A percentile compares a stretch with the other conserved stretches of the same genome.
These are phyloP conservation scores for Lithophane socia DNA, from an alignment of 2,888 invertebrate species.

Conservation along the genomic window DNA sequence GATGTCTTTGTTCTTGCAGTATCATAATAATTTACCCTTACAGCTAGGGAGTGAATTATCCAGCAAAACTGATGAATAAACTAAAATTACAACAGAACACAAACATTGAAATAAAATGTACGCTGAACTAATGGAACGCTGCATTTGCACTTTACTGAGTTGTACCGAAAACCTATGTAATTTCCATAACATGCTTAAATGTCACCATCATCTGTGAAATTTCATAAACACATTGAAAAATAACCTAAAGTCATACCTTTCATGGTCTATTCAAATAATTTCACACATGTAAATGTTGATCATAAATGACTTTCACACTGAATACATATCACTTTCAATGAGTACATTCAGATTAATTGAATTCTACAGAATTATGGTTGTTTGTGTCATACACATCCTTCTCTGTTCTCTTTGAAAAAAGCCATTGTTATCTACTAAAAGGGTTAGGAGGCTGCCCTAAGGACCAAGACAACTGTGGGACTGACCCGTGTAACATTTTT, in stretches of 20 bases:
- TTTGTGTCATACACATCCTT: neutral
- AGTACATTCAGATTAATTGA: neutral
- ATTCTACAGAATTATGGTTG: neutral
- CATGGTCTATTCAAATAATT: neutral
- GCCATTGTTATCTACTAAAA: neutral
- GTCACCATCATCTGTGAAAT: neutral
- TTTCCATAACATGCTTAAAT: neutral
- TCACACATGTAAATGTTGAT: neutral
- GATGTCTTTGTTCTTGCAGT: neutral
- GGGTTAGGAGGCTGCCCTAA: too few species aligned
- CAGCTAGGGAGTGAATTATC: too few species aligned
- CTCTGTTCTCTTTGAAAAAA: neutral
- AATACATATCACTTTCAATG: neutral
- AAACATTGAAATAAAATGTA: neutral
- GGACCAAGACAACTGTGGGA: neutral
- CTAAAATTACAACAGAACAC: neutral
- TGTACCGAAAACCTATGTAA: too few species aligned
- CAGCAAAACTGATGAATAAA: neutral
- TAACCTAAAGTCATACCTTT: neutral
- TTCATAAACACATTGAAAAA: neutral
- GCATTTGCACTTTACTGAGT: neutral
- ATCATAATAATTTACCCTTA: neutral
- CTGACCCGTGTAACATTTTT: neutral
- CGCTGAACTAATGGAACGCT: neutral
- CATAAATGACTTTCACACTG: constrained; percentile 15